Evolutionary conservation across 2,797 vertebrate genomes (phyloP), one percentile per base, ranked within the genome.

Genomic region (Neomorphus geoffroyi): DNA sequence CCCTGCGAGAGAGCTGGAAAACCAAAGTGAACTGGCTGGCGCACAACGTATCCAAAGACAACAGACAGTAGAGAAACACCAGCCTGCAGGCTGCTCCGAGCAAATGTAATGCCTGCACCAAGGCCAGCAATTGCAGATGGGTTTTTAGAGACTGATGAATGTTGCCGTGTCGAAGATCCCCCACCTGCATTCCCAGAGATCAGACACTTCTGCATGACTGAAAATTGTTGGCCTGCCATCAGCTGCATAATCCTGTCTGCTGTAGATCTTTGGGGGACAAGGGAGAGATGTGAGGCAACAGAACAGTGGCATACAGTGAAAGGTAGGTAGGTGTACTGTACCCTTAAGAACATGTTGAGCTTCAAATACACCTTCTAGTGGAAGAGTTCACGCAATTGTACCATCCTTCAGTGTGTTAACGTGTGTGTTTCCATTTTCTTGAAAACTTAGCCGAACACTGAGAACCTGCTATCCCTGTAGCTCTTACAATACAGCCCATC

Each of bases 1-100:
- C 99, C 88, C 98, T 99, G 43, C 96, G 99, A 64, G 99, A 99
- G 94, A 99, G 99, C 98, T 99, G 99, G 99, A 99, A 99, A 97
- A 99, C 99, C 96, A 99, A 99, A 97, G 99, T 99, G 95, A 99
- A 99, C 98, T 99, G 99, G 99, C 98, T 99, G 98, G 99, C 99
- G 92, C 99, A 99, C 97, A 99, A 99, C 3, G 98, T 99, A 53
- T 98, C 99, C 98, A 99, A 99, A 97, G 99, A 99, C 50, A 99
- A 99, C 94, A 97, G 99, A 94, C 99, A 98, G 43, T 98, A 98
- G 92, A 10, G 74, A 60, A 48, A 18, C 41, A 11, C 7, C 45
- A n/a, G 56, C 60, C 62, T 18, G 60, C 22, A 2, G 24, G 1
- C 83, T 28, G 33, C 57, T 37, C 65, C 53, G 3, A 27, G 64